Evolutionary conservation across 1,140 invertebrate species (phyloP).

Genomic region (Diachasma alloeum): DNA sequence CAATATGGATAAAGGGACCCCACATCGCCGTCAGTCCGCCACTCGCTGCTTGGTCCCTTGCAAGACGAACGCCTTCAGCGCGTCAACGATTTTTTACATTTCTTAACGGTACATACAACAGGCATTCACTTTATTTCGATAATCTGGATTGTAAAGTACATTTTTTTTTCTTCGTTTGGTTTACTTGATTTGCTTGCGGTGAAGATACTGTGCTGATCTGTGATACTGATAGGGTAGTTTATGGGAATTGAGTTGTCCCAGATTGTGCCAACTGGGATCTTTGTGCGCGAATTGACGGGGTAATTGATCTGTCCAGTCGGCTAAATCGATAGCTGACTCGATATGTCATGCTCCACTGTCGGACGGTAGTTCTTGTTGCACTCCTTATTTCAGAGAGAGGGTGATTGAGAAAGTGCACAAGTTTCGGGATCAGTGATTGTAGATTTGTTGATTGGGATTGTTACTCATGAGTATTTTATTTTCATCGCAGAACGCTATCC

Average conservation of each 20-base stretch:
- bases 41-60: slow-evolving; percentile 54
- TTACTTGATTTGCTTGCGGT: not conserved
- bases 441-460: not conserved
- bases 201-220: not conserved
- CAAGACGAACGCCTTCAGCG: slow-evolving; percentile 49
- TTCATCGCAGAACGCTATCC: slow-evolving; percentile 17
- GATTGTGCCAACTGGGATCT: not conserved
- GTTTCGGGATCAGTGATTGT: not conserved
- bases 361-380: not conserved
- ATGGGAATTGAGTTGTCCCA: not conserved
- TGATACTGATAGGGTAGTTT: not conserved
- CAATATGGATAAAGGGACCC: slow-evolving; percentile 61
- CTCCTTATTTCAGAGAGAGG: not conserved
- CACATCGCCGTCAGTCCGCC: slow-evolving; percentile 49
- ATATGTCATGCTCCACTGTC: not conserved
- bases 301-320: not conserved
- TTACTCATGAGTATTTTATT: not conserved
- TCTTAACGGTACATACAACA: slow-evolving; percentile 42
- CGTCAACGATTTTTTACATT: slow-evolving; percentile 45
- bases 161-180: not conserved
- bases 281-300: not conserved
- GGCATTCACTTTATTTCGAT: slow-evolving; percentile 16
- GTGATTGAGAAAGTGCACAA: not conserved
- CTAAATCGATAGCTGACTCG: not conserved
- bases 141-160: not conserved